Base-by-base conservation (phyloP, 1,140 invertebrate genomes). In the Aphaenogaster ashmeadi region DNA sequence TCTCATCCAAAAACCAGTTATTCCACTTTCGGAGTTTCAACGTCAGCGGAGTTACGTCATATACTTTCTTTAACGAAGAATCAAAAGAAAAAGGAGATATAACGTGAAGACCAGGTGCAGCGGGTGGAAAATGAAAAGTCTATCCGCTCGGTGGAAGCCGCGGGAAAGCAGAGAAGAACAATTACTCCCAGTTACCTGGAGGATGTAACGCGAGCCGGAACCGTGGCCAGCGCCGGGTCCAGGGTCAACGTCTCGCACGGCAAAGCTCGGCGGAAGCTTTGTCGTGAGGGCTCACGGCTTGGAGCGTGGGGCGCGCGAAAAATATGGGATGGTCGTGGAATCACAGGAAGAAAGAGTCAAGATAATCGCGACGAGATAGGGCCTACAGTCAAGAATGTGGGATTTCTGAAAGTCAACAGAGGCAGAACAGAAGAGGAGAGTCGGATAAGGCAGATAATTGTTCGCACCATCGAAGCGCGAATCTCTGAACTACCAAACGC, bases 241-340 rank as follows among this genome's bases (percentile, higher is more conserved):
- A 84, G 86, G 87, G 79, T 80, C 52, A 69, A 69, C 87, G 58
- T 71, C 47, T 81, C 36, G 50, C 72, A 77, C 86, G 79, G 11
- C 62, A 58, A 74, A 69, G 66, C 74, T 85, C 50, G 38, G 66
- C 52, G 77, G 18, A 44, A 64, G 66, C 78, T 88, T 71, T 72
- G 78, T 64, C 84, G 87, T 36, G 64, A 62, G 60, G 62, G 58
- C 54, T 62, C 47, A 11, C 47, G 44, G 83, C 71, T 58, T 77
- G 54, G 75, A 74, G 69, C 54, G 77, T 62, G 62, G 58, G 1
- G 52, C 41, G 11, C 56, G 38, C 79, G 62, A 79, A 91, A 69
- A 90, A 91, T 91, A 91, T 95, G 95, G 95, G 91, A 95, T 95
- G 95, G 94, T 95, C 95, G 91, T 95, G 95, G 94, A 95, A 95